Base-by-base conservation (phyloP, 37 sponge, comb jelly and placozoan species). In the Aplysina aerophoba region DNA sequence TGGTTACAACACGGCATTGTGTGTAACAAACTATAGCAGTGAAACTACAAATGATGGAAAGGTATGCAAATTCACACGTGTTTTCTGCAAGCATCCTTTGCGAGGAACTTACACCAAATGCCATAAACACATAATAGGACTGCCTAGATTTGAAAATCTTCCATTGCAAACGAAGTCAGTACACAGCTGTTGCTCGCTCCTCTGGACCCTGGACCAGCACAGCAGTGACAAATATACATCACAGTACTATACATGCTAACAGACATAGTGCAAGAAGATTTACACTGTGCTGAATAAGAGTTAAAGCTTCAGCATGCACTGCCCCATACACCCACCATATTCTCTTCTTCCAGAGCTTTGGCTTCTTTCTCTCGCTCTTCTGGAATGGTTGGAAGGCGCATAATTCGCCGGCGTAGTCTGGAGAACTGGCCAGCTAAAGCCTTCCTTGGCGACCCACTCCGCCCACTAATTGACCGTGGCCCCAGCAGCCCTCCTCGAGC, bases 371-470 rank as follows among this genome's bases (percentile, higher is more conserved):
- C 78, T 17, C 54, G 78, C 12, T 75, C 78, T 24, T 75, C 78
- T 36, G n/a, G 25, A 25, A 75, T 75, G 78, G 78, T 75, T 36
- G 78, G 37, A 2, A 75, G 54, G 4, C 78, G 78, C 0, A 75
- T 75, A 39, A 40, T 44, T 41, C 78, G 37, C 22, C 78, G 78
- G 1, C 24, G 78, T 4, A 75, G 78, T 16, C 54, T 37, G 16
- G 50, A 37, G 15, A 25, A 75, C 39, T 44, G 44, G 16, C 78
- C 78, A 25, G 78, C 31, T 36, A 75, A 44, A 12, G 37, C 15
- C 24, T 75, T 75, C 41, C 78, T 31, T 40, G 78, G 78, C 11
- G 78, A 75, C 25, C 78, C 78, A 41, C 78, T 44, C 20, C 25
- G 6, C 38, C 54, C 25, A 21, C 78, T 54, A 19, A 25, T 33